Conservation (phyloP, 2,113 vertebrate genomes). For the Eidolon helvum region DNA sequence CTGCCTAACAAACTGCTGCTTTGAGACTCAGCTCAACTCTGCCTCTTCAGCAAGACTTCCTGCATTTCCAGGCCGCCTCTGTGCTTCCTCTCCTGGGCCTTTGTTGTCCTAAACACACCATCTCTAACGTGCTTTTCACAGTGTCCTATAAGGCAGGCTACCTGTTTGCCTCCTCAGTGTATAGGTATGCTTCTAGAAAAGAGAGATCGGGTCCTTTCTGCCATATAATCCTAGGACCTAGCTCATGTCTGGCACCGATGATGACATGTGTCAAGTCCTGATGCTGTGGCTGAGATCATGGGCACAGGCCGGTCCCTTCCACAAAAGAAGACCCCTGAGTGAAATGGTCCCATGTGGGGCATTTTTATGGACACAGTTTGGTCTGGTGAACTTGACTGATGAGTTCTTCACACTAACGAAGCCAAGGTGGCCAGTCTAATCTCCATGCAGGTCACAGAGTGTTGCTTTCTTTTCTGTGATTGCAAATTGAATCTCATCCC, state of each 20-base stretch:
- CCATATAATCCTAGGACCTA: neutral
- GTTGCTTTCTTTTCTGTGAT: neutral
- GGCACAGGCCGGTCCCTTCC: neutral
- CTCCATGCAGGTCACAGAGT: neutral
- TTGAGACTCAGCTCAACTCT: neutral
- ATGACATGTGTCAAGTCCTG: rapidly evolving
- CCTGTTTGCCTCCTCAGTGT: neutral
- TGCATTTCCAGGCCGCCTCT: neutral
- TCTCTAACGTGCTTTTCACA: neutral
- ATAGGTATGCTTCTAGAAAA: neutral
- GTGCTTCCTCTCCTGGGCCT: rapidly evolving
- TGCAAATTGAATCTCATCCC: neutral
- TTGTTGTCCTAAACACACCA: neutral
- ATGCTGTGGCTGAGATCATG: neutral
- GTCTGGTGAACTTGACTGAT: neutral
- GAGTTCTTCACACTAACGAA: neutral
- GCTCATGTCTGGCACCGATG: rapidly evolving
- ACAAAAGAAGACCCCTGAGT: neutral
- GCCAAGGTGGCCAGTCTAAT: neutral
- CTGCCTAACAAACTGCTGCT: neutral
- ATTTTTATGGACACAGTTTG: neutral
- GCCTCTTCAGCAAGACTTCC: neutral
- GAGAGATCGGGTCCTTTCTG: neutral
- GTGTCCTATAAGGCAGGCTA: rapidly evolving
- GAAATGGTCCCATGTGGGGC: neutral